Conservation (phyloP, 2,888 invertebrate species). For the Gonocerus acuteangulatus region DNA sequence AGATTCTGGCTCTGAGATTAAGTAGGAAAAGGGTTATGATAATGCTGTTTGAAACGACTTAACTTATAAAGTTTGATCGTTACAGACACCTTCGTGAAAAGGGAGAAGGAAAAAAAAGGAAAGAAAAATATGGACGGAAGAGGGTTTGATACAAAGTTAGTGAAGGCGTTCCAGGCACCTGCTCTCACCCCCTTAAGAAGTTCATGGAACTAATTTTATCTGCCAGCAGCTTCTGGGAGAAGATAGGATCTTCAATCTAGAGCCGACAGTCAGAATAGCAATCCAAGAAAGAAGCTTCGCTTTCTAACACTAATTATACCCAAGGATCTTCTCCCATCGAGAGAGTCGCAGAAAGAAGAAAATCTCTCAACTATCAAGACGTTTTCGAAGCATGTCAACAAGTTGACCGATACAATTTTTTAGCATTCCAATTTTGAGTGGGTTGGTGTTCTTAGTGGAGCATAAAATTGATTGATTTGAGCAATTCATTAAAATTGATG, state of each 20-base stretch:
- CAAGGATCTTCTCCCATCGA: too few species aligned
- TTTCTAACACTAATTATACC: too few species aligned
- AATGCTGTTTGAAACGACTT: constrained; percentile 19
- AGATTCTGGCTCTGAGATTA: background rate
- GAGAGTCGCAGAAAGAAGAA: too few species aligned
- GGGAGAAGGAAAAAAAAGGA: background rate
- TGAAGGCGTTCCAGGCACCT: constrained; percentile 16
- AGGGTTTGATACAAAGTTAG: constrained; percentile 17
- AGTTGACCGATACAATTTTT: too few species aligned
- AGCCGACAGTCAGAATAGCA: too few species aligned
- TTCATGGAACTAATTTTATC: constrained; percentile 21
- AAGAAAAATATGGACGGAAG: background rate
- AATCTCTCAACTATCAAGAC: too few species aligned
- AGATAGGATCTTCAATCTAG: constrained; percentile 2
- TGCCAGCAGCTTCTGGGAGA: background rate
- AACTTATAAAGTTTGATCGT: constrained; percentile 26
- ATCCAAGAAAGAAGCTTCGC: too few species aligned
- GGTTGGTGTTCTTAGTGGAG: too few species aligned
- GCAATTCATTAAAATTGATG: too few species aligned
- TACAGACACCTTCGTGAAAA: constrained; percentile 26
- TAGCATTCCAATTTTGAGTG: too few species aligned
- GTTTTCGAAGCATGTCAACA: too few species aligned
- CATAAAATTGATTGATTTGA: too few species aligned
- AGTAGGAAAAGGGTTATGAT: constrained; percentile 24
- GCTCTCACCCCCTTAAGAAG: background rate